Evolutionary conservation across 2,888 invertebrate species (phyloP).

Genomic region (Malthinus seriepunctatus): DNA sequence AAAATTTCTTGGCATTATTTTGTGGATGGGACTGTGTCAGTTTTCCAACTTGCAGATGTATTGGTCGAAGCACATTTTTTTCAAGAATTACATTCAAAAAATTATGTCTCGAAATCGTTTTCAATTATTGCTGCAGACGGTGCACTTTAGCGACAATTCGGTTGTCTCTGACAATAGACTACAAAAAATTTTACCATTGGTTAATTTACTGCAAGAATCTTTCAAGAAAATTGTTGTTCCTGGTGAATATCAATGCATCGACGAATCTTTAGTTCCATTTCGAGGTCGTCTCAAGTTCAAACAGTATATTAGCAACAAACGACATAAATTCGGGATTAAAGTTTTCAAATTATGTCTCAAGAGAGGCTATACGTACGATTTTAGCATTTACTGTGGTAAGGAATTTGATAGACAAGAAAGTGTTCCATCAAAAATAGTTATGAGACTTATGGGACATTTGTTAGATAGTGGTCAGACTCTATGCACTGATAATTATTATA

Average conservation of each 20-base stretch:
- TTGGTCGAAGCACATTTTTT: neutral
- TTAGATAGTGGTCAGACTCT: neutral
- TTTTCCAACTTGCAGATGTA: neutral
- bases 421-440: neutral
- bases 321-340: too few species aligned
- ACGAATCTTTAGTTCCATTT: too few species aligned
- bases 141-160: conserved; percentile 3
- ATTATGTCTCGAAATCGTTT: conserved; percentile 4
- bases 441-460: neutral
- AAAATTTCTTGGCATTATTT: conserved; percentile 1
- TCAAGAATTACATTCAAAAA: neutral
- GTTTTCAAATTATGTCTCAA: too few species aligned
- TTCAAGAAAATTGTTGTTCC: too few species aligned
- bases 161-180: too few species aligned
- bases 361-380: too few species aligned
- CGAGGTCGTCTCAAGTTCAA: too few species aligned
- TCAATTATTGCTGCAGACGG: conserved; percentile 3
- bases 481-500: conserved; percentile 28
- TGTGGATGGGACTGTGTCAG: neutral
- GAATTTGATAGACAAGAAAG: neutral
- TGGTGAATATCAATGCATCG: too few species aligned
- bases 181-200: too few species aligned
- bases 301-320: too few species aligned
- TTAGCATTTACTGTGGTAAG: neutral
- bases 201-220: too few species aligned